Percentiles rank a stretch among this genome's conserved stretches.
Evolutionary conservation across 2,797 vertebrate genomes (phyloP).

Genomic region (Premnoplex brunnescens): DNA sequence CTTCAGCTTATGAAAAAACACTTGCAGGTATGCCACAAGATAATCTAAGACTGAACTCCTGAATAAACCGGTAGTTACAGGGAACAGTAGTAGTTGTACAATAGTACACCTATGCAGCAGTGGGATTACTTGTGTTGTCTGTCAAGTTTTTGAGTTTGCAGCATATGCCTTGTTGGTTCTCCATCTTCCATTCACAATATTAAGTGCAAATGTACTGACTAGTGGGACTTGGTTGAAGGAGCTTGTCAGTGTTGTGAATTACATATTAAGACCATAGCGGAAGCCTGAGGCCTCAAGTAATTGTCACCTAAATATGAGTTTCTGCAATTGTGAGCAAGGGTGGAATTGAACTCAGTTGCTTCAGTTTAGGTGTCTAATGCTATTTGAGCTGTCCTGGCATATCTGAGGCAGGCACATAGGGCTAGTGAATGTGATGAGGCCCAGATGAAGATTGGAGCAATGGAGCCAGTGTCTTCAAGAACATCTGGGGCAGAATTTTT

Average conservation of each 20-base stretch:
- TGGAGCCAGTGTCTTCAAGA: not conserved
- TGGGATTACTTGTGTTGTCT: not conserved
- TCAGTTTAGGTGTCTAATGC: not conserved
- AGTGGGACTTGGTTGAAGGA: not conserved
- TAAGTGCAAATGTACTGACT: not conserved
- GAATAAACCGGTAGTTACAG: not conserved
- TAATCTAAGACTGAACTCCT: not conserved
- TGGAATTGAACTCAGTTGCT: not conserved
- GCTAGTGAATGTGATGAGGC: not conserved
- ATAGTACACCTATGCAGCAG: not conserved
- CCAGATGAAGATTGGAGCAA: not conserved
- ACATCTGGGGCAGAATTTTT: not conserved
- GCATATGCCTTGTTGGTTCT: not conserved
- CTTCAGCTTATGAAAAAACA: not conserved
- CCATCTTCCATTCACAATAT: not conserved
- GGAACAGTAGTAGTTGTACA: not conserved
- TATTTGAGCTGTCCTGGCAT: not conserved
- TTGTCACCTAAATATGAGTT: not conserved
- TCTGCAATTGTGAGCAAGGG: not conserved
- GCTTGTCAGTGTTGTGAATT: not conserved
- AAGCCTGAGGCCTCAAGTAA: not conserved
- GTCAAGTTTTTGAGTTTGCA: not conserved
- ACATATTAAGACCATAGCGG: not conserved
- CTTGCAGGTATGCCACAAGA: not conserved
- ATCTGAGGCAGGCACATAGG: not conserved